A percentile compares a stretch with the other conserved stretches of the same genome.
Conservation (phyloP, 1,140 invertebrate genomes). For the Drosophila nebulosa region DNA sequence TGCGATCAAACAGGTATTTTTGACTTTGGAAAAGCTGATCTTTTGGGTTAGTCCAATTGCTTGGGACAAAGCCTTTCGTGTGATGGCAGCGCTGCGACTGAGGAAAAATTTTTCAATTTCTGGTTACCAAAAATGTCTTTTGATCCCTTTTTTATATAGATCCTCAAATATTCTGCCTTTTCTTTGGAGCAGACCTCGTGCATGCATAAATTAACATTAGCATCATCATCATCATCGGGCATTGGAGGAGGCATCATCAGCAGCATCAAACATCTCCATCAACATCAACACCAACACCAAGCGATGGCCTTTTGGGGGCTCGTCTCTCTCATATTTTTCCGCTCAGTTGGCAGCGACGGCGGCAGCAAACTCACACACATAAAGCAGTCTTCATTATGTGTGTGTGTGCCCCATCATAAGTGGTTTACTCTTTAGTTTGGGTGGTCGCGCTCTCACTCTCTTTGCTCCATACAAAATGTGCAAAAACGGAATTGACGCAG, state of each 20-base stretch:
- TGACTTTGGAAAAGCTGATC: too few relatives aligned
- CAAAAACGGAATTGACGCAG: neutral
- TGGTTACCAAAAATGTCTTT: too few relatives aligned
- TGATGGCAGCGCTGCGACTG: too few relatives aligned
- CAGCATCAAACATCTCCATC: constrained; percentile 15
- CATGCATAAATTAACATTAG: constrained; percentile 28
- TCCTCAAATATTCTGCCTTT: neutral
- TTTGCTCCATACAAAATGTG: constrained; percentile 7
- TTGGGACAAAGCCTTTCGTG: too few relatives aligned
- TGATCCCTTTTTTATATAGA: too few relatives aligned
- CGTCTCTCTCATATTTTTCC: constrained; percentile 34
- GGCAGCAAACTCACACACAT: constrained; percentile 21
- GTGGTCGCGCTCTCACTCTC: constrained; percentile 20
- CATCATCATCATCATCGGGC: constrained; percentile 26
- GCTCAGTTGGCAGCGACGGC: constrained; percentile 12
- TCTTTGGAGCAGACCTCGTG: neutral
- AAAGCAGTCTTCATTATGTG: neutral
- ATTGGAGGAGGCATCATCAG: constrained; percentile 40
- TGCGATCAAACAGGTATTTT: neutral
- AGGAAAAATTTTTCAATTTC: too few relatives aligned
- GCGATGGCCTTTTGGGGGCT: constrained; percentile 55
- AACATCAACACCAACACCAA: constrained; percentile 6
- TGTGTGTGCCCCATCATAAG: neutral
- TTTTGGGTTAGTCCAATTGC: too few relatives aligned
- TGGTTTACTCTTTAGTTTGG: constrained; percentile 28